Evolutionary conservation across 2,888 invertebrate species (phyloP), one percentile per base, ranked within the genome.

Genomic region (Philonicus albiceps): DNA sequence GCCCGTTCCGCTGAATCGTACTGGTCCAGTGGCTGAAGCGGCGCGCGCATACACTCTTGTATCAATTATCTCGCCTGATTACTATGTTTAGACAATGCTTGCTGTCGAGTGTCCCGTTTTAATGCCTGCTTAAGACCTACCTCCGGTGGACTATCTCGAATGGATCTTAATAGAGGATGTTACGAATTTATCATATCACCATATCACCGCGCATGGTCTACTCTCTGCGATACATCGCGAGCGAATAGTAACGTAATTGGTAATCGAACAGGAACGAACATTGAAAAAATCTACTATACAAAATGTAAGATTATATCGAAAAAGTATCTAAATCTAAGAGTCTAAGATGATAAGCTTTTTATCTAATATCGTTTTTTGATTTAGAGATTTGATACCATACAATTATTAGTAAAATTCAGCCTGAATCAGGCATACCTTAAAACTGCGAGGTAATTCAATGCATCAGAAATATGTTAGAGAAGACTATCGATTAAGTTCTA

Each of bases 161-260:
- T 80, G 53, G 80, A 80, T 80, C 80, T 80, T 80, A 80, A 80
- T 80, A 80, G 80, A 80, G 80, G 80, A 80, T 80, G 80, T 53
- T 49, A 30, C 80, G 49, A 31, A 53, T 80, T 80, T 80, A 80
- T 80, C 80, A 80, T 80, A 80, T 80, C 80, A 80, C 80, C 80
- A 30, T 80, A 80, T 80, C 80, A 49, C 16, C 49, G 13, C 43
- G 13, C 78, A 16, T 31, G 55, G 5, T 5, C 55, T 53, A n/a
- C n/a, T 43, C 13, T 19, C 7, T 22, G 49, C 19, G 40, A 30
- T 37, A 6, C 30, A n/a, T 53, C 30, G n/a, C 8, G 4, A 13
- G 27, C 8, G n/a, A 30, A 8, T 13, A 30, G 80, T 27, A 80
- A 22, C 19, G 22, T 27, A 78, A 80, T 53, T 49, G 80, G 80